Evolutionary conservation across 2,797 vertebrate genomes (phyloP), one percentile per base, ranked within the genome.

Genomic region (Lagocephalus sceleratus): DNA sequence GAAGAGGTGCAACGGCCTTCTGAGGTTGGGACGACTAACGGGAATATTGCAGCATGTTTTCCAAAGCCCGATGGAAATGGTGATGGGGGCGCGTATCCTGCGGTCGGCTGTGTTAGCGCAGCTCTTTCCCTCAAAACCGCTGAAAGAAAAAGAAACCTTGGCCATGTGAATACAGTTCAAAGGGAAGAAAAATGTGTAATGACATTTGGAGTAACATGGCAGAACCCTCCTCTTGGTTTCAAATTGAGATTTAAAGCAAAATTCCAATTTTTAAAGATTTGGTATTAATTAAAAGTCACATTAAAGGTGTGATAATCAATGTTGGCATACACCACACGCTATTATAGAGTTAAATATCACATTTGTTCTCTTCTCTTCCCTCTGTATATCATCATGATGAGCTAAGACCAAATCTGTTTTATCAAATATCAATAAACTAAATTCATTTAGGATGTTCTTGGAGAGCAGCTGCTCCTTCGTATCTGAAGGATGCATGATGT

Each of bases 1-100:
- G 57, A 73, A 38, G 71, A 72, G 60, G 56, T 71, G 57, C 43
- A 75, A 58, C 55, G 35, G 21, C 6, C 52, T 65, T 51, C 20
- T 49, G 67, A 57, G 58, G 70, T 62, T 58, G 54, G 78, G 70
- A 71, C 66, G 67, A 60, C 57, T 57, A 1, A 52, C 47, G 71
- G 57, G 70, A 84, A 79, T 79, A 74, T 84, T 85, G 78, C 83
- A 84, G 69, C 69, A 71, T 6, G 50, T 26, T 45, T 57, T 65
- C 76, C 81, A 82, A 88, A 87, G 86, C 74, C 84, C 71, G 67
- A 11, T 44, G 42, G 42, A 65, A 81, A 62, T 58, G 75, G 29
- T 16, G 22, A 45, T 79, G 84, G 81, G 86, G 87, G 82, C 72
- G 71, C 79, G 54, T 64, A 40, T 40, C 79, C 78, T 47, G 43